These are phyloP conservation scores for Tetranychus piercei DNA, from an alignment of 2,888 invertebrate genomes.

Conservation along the genomic window DNA sequence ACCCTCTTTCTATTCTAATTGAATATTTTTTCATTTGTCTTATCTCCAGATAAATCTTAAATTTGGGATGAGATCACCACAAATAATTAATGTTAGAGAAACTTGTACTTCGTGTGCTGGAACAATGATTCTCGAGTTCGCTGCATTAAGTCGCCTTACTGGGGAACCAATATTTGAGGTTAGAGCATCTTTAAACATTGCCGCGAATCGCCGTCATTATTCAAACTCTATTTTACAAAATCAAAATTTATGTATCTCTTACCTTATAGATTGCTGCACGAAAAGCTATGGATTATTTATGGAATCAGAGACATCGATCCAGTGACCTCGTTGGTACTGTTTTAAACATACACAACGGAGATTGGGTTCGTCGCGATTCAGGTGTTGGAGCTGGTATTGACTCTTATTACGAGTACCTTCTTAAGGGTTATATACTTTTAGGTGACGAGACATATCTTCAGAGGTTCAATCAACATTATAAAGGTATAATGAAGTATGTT, in stretches of 20 bases:
- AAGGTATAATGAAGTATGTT: slow-evolving; percentile 89
- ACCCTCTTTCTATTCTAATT: slow-evolving; percentile 24
- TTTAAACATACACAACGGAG: slow-evolving; percentile 88
- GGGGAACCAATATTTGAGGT: slow-evolving; percentile 55
- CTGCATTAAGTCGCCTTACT: slow-evolving; percentile 63
- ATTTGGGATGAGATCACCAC: slow-evolving; percentile 57
- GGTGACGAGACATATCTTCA: slow-evolving; percentile 76
- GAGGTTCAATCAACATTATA: slow-evolving; percentile 83
- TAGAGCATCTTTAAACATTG: slow-evolving; percentile 39
- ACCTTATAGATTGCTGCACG: slow-evolving; percentile 48
- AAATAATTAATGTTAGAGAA: slow-evolving; percentile 55
- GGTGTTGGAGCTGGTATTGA: slow-evolving; percentile 98
- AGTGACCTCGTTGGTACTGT: slow-evolving; percentile 93
- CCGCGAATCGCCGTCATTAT: background rate
- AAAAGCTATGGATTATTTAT: slow-evolving; percentile 85
- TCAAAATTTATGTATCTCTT: slow-evolving; percentile 7
- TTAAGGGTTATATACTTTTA: slow-evolving; percentile 87
- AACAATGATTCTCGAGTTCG: slow-evolving; percentile 83
- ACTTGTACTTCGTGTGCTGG: slow-evolving; percentile 97
- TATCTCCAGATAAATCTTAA: slow-evolving; percentile 50
- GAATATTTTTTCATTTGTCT: background rate
- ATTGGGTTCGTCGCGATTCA: slow-evolving; percentile 89
- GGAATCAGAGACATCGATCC: slow-evolving; percentile 75
- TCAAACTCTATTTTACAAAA: slow-evolving; percentile 8
- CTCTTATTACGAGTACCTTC: slow-evolving; percentile 93